Base-by-base conservation (phyloP, 1,140 invertebrate genomes). In the Hylaeus anthracinus region DNA sequence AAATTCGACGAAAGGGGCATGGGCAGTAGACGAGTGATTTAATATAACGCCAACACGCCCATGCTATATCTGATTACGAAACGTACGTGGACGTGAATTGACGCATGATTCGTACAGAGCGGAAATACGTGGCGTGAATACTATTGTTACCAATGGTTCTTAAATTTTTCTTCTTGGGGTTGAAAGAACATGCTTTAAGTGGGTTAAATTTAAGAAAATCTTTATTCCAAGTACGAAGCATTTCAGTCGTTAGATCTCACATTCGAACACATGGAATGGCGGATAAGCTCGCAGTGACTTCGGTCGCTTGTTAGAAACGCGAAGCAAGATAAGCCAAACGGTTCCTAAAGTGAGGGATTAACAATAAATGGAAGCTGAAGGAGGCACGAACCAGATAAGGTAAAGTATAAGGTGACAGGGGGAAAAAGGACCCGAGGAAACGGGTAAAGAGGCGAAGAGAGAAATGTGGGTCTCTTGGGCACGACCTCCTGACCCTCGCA, bases 401-500 rank as follows among this genome's bases (percentile, higher is more conserved):
- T 9, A 53, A 8, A 37, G 60, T 41, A 37, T 51, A 39, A 51
- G 5, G n/a, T 5, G 74, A 61, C 65, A 43, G 51, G 0, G 51
- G 0, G 56, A 9, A 41, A 43, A 61, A 41, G 12, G 45, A 69
- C n/a, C 39, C 12, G 5, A 71, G 64, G n/a, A 39, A 83, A 56
- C 63, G 39, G 48, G 58, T 56, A 60, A 79, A 75, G 77, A 66
- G 69, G 55, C 37, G 63, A 79, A 10, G 61, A 79, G 43, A 75
- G 66, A 77, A 72, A 85, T 83, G 70, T 70, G 69, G 61, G 84
- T 86, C 82, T 83, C 55, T 61, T 77, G 77, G 61, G 78, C 84
- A 69, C 79, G 85, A 86, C 84, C 84, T 83, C 65, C 60, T 87
- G 77, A 86, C 81, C 76, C 79, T 2, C 10, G 51, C 43, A 10